These are phyloP conservation scores for Ganaspis sp. DNA, from an alignment of 1,140 invertebrate genomes.

Conservation along the genomic window DNA sequence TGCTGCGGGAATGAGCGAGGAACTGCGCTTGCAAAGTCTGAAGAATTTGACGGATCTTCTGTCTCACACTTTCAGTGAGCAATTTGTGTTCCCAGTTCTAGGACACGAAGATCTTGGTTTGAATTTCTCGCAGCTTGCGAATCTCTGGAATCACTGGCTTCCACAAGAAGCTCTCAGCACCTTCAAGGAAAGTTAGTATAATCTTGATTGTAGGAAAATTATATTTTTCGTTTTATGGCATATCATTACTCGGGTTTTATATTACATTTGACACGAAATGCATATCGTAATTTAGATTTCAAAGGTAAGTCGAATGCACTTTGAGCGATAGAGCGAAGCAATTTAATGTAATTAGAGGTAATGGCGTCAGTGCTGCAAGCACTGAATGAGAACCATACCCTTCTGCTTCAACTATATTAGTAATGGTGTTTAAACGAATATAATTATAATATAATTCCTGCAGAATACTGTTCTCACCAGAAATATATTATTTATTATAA, in stretches of 20 bases:
- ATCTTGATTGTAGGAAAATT: background rate
- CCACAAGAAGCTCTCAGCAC: conserved; percentile 86
- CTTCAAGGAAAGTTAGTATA: conserved; percentile 85
- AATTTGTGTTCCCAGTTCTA: conserved; percentile 89
- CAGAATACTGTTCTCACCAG: too few relatives aligned
- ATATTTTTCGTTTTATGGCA: background rate
- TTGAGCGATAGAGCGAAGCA: conserved; percentile 15
- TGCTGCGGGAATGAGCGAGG: conserved; percentile 77
- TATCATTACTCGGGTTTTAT: background rate
- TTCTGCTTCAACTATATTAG: background rate
- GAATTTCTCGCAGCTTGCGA: conserved; percentile 80
- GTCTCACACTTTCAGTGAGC: conserved; percentile 85
- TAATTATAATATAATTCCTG: background rate
- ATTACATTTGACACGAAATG: conserved; percentile 16
- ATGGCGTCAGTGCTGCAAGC: conserved; percentile 7
- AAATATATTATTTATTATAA: too few relatives aligned
- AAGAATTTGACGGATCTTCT: conserved; percentile 87
- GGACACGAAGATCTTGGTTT: conserved; percentile 86
- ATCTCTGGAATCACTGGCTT: conserved; percentile 88
- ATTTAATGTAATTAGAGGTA: conserved; percentile 27
- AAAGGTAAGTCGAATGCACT: conserved; percentile 4
- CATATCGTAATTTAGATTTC: conserved; percentile 1
- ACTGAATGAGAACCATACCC: background rate
- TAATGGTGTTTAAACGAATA: background rate
- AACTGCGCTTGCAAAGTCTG: conserved; percentile 81